phyloP scores from a whole-genome alignment of 2,113 vertebrate species.

The Eurystomus gularis region DNA sequence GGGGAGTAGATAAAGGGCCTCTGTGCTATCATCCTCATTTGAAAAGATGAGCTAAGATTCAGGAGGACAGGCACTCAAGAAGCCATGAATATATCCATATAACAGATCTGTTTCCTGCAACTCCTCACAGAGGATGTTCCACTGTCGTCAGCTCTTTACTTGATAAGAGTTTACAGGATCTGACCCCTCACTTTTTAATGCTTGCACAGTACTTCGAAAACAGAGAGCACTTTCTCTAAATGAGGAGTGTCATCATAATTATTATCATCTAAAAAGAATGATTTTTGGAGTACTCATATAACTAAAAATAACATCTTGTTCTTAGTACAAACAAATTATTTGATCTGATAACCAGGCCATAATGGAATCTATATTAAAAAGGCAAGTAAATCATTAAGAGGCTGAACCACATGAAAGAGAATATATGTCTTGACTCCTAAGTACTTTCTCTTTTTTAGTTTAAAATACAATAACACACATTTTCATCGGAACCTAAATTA shows the following conservation, averaged over 20 bases:
- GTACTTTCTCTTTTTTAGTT: background rate
- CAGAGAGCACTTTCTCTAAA: background rate
- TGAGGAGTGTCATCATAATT: background rate
- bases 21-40: background rate
- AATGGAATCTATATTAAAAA: background rate
- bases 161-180: background rate
- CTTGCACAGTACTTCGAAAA: background rate
- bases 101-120: background rate
- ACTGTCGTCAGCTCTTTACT: background rate
- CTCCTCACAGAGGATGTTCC: background rate
- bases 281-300: background rate
- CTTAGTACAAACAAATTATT: background rate
- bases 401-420: background rate
- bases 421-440: conserved; percentile 1
- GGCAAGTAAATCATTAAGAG: conserved; percentile 52
- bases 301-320: conserved; percentile 6
- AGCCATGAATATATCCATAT: background rate
- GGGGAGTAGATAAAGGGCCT: background rate
- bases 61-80: background rate
- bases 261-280: background rate
- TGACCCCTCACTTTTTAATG: background rate
- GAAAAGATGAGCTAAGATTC: background rate
- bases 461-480: conserved; percentile 40
- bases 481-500: conserved; percentile 63
- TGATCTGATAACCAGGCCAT: background rate